These are phyloP conservation scores for Stomatorhinus ivindoensis DNA, from an alignment of 2,113 vertebrate species.

Conservation along the genomic window DNA sequence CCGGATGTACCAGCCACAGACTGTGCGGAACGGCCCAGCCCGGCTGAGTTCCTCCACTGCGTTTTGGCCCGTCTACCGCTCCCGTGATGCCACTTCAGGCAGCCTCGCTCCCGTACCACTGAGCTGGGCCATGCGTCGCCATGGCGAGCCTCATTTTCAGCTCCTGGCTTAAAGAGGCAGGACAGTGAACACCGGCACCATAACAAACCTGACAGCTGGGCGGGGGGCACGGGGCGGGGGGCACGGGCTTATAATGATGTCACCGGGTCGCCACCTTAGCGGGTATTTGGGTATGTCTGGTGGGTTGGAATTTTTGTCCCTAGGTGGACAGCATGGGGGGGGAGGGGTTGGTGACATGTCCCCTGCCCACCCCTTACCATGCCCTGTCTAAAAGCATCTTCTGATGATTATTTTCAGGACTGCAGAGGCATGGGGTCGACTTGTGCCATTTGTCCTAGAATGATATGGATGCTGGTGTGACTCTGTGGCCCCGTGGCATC, in stretches of 20 bases:
- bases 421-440: neutral
- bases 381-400: neutral
- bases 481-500: neutral
- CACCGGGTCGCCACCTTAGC: neutral
- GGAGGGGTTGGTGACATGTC: neutral
- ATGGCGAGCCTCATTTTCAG: neutral
- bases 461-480: neutral
- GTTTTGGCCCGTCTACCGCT: neutral
- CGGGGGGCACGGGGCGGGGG: too few relatives aligned
- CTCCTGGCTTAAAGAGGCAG: neutral
- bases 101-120: neutral
- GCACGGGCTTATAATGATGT: too few relatives aligned
- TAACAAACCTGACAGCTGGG: neutral
- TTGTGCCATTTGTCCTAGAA: neutral
- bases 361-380: neutral
- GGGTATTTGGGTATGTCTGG: neutral
- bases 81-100: neutral
- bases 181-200: neutral
- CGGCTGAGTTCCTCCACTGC: neutral
- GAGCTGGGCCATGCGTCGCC: neutral
- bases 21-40: neutral
- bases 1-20: conserved; percentile 33
- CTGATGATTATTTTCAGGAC: neutral
- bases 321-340: too few relatives aligned
- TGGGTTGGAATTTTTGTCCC: neutral